Base-by-base conservation (phyloP, 1,140 invertebrate species). In the Luehdorfia chinensis region DNA sequence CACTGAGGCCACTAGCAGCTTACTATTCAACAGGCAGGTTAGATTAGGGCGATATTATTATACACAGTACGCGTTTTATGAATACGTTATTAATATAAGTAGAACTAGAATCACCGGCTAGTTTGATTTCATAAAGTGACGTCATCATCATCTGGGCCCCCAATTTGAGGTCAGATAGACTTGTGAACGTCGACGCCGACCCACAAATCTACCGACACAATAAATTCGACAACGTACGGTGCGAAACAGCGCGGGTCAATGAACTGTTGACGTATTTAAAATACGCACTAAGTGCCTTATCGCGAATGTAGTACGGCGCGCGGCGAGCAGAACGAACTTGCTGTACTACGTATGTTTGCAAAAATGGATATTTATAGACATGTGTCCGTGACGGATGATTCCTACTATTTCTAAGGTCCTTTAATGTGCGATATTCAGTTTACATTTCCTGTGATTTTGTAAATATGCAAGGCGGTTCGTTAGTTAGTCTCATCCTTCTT, bases 161-260 rank as follows among this genome's bases (percentile, higher is more conserved):
- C 54, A 65, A 64, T 78, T 74, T 66, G 60, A 78, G 69, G 73
- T 84, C 74, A 84, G 67, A 60, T 73, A 78, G 62, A 71, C 48
- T 45, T 45, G 51, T 50, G 48, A 50, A 58, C 62, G 63, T 52
- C 64, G 50, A 60, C 72, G 74, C 59, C 76, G 81, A 85, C 81
- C 81, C 66, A 83, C 75, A 85, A 83, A 83, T 77, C 78, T 85
- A 85, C 78, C 81, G 77, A 83, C 77, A 85, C 81, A 85, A 83
- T 83, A 78, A 80, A 78, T 83, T 81, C 78, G 71, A 57, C 74
- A 77, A 74, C 72, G 74, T 78, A 72, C 76, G 74, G 63, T 65
- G 76, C 70, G 75, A 83, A 81, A 69, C 73, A 63, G 58, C 66
- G 62, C 65, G 66, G 81, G 70, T 81, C 81, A 79, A 75, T 65